Evolutionary conservation across 2,797 vertebrate species (phyloP), one percentile per base, ranked within the genome.

Genomic region (Pseudochromis fuscus): DNA sequence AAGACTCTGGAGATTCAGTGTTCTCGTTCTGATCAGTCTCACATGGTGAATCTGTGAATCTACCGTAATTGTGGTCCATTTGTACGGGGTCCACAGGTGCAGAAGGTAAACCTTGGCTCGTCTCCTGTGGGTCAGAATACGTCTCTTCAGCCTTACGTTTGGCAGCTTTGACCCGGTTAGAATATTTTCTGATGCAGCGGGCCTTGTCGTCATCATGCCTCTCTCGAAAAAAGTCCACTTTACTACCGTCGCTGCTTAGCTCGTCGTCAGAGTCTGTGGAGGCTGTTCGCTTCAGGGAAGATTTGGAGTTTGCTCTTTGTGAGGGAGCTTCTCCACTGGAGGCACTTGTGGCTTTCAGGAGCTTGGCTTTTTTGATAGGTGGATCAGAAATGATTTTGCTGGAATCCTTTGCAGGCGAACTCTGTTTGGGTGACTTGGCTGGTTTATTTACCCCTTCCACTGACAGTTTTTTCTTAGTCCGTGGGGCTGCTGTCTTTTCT

Each of bases 21-120:
- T 13, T 60, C 23, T 57, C 53, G 30, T 70, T 77, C 38, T 69
- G 69, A 81, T 75, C 15, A 45, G 44, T 21, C n/a, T 87, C 82
- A 67, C 59, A 42, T 21, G 68, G 25, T 6, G 56, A 75, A 55
- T 87, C 84, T 12, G 90, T 79, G 53, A 75, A 87, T 79, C 87
- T 81, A 33, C 93, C 94, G 49, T 95, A 95, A 72, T 92, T 92
- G 72, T 95, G 94, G 60, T 95, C 94, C 57, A 89, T 87, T 58
- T 94, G 92, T 65, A 93, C 61, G 10, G 78, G 79, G 58, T 81
- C 89, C 3, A 57, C 4, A 7, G 81, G 58, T 21, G 72, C 45
- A 9, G 81, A 48, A 12, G 81, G 59, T 5, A 76, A 79, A 33
- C 25, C 79, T 4, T 87, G 79, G 50, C 75, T 79, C 1, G 27